Evolutionary conservation across 2,113 vertebrate genomes (phyloP), one percentile per base, ranked within the genome.

Genomic region (Aegithalos caudatus): DNA sequence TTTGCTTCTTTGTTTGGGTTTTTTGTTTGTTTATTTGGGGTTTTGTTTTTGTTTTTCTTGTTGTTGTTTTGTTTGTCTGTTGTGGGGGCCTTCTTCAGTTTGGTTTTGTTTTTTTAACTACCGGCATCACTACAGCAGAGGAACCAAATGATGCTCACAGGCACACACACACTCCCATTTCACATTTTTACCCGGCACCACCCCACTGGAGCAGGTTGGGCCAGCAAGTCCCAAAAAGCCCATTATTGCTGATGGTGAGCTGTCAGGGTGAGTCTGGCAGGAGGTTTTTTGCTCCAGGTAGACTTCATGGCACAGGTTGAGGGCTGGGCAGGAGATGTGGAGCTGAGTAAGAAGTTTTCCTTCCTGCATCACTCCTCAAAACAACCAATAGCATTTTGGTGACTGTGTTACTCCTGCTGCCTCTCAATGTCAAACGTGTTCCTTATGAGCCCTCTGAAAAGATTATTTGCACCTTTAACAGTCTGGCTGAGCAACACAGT

Each of bases 381-480:
- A 29, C 19, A 62, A 64, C 47, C 80, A 83, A 54, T 35, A 51
- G 16, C 29, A 14, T 28, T 76, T 47, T 84, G 72, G 44, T 5
- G 2, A 74, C 37, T 62, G 16, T 6, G 16, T 29, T 66, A 28
- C 40, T 79, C 33, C 48, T 85, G 57, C 84, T 53, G 45, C 12
- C 31, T 28, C 62, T 83, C 7, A 1, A 23, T 50, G n/a, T 54
- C 2, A 5, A 81, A 67, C 14, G 20, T 17, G 9, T n/a, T 88
- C 56, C 71, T 83, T 57, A 56, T 10, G 69, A 81, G 53, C 44
- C 44, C 23, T 64, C 56, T 60, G 53, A 64, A 64, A 92, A 82
- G 7, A 54, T 74, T 85, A 64, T 82, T 83, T 93, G 33, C 72
- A 90, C 76, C 74, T 94, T 92, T 71, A 88, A 38, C 51, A 37